A percentile compares a stretch with the other conserved stretches of the same genome.
phyloP scores from a whole-genome alignment of 2,113 vertebrate species.

The Oriolus oriolus region DNA sequence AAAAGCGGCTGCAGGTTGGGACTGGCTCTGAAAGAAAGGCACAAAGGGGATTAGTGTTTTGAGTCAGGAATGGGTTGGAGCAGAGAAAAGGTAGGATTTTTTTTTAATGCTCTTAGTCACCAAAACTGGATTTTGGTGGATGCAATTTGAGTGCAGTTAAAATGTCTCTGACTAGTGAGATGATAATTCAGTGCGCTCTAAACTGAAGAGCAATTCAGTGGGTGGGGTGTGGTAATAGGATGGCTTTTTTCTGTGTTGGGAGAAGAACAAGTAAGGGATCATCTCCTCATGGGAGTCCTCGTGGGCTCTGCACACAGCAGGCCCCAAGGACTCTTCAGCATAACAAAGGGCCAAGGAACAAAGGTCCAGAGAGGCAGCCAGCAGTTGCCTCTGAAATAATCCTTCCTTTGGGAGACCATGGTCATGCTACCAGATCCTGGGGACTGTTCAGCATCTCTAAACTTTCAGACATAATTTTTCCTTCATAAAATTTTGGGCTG shows the following conservation, averaged over 20 bases:
- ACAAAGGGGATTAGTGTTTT: conserved; percentile 63
- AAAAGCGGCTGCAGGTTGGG: conserved; percentile 44
- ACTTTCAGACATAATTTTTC: not conserved
- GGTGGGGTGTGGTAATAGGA: not conserved
- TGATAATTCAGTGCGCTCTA: not conserved
- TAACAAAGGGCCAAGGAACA: not conserved
- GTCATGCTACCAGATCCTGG: not conserved
- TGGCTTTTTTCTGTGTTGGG: not conserved
- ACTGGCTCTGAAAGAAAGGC: conserved; percentile 40
- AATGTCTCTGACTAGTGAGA: not conserved
- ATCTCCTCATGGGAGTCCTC: not conserved
- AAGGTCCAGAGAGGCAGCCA: not conserved
- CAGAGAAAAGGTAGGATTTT: not conserved
- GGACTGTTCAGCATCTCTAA: not conserved
- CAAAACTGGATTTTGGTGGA: conserved; percentile 10
- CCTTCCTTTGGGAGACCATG: not conserved
- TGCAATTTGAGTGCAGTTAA: not conserved
- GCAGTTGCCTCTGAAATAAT: not conserved
- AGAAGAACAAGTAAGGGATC: not conserved
- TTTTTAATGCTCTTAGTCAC: conserved; percentile 30
- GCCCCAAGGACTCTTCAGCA: not conserved
- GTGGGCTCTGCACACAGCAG: not conserved
- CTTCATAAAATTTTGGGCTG: not conserved
- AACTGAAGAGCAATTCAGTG: not conserved
- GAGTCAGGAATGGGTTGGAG: conserved; percentile 54